Conservation (phyloP, 2,797 vertebrate species). For the Sebastes steindachneri region DNA sequence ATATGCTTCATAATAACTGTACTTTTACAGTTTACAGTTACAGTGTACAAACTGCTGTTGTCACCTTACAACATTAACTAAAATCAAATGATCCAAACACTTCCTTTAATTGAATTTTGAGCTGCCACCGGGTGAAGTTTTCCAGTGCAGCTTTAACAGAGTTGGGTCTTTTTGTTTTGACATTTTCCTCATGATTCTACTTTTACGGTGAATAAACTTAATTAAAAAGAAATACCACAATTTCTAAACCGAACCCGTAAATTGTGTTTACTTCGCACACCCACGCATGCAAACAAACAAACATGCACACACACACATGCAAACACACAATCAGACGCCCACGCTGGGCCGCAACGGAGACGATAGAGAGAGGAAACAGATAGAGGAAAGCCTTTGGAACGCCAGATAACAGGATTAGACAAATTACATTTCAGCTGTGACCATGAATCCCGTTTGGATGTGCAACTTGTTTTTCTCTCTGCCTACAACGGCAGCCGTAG, state of each 20-base stretch:
- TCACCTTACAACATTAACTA: neutral
- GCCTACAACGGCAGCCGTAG: slow-evolving; percentile 3
- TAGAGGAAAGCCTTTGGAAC: slow-evolving; percentile 61
- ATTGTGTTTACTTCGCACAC: slow-evolving; percentile 31
- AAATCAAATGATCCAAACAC: neutral
- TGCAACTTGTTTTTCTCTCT: slow-evolving; percentile 46
- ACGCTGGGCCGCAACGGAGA: slow-evolving; percentile 22
- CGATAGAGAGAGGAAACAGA: slow-evolving; percentile 40
- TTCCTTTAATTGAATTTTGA: slow-evolving; percentile 2
- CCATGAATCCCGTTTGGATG: slow-evolving; percentile 68
- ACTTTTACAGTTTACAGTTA: neutral
- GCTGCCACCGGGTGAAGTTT: slow-evolving; percentile 3
- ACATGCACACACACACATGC: neutral
- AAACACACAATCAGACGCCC: slow-evolving; percentile 19
- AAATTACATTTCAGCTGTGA: slow-evolving; percentile 79
- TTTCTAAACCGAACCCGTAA: slow-evolving; percentile 10
- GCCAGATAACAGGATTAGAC: slow-evolving; percentile 78
- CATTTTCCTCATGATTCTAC: slow-evolving; percentile 5
- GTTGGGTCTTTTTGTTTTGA: neutral
- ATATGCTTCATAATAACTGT: neutral
- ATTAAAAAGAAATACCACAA: neutral
- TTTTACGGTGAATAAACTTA: neutral
- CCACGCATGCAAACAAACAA: neutral
- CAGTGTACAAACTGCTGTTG: neutral
- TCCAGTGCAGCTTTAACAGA: neutral